Base-by-base conservation (phyloP, 2,113 vertebrate genomes). In the Rhodinocichla rosea region DNA sequence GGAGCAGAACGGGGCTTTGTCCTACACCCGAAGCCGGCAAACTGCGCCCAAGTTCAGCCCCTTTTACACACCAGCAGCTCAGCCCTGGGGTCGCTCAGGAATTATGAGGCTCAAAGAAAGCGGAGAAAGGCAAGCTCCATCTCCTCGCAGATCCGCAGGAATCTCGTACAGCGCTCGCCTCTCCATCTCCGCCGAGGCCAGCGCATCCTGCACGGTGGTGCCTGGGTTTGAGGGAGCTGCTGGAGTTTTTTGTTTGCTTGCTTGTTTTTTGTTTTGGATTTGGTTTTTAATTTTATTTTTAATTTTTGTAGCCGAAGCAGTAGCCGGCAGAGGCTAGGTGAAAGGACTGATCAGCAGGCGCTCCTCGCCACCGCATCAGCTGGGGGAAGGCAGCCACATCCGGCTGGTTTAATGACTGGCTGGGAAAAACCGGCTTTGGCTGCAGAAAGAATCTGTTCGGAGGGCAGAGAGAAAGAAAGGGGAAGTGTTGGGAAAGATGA, bases 301-400 rank as follows among this genome's bases (percentile, higher is more conserved):
- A 15, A 15, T 85, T 56, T 67, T 37, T 79, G 84, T 55, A 63
- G 39, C 20, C 10, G 15, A 53, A 73, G 63, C 67, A 35, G 59
- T 40, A 71, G 21, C 6, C 7, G 15, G 27, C 42, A 50, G 83
- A 53, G 70, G 10, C 17, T 20, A 15, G 20, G 9, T 30, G 83
- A 55, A 89, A 89, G 83, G 50, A 40, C 19, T 19, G 68, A 81
- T 78, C 42, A 75, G 80, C 80, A 74, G 60, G 65, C 92, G 3
- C 73, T 64, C 45, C 12, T 80, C 47, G 4, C 33, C 77, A 16
- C 52, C 4, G 10, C 15, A 62, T 33, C 55, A 28, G 64, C 33
- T 13, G 83, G 87, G 80, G 83, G 64, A 90, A 81, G 83, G 91
- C 86, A 94, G 69, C 16, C 57, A 13, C 75, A 84, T 84, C 76